Evolutionary conservation across 1,140 invertebrate genomes (phyloP).

Genomic region (Temnothorax longispinosus): DNA sequence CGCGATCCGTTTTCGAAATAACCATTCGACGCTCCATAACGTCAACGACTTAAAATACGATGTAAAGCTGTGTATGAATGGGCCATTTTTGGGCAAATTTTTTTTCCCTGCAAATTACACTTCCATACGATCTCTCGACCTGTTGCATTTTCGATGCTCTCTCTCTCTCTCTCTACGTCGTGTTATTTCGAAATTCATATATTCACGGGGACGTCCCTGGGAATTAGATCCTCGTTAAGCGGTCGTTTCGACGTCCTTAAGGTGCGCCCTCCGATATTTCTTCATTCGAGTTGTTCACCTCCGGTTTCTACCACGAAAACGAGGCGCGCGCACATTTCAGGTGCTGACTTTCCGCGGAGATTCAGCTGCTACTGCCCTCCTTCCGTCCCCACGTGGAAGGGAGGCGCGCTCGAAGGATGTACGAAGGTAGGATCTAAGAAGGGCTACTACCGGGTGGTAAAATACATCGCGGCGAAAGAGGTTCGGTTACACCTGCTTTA

Average conservation of each 20-base stretch:
- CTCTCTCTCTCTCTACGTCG: background rate
- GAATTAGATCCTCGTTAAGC: slow-evolving; percentile 70
- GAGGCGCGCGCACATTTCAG: slow-evolving; percentile 69
- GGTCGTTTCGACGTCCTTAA: slow-evolving; percentile 43
- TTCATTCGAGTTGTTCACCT: slow-evolving; percentile 37
- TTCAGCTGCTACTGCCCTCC: slow-evolving; percentile 78
- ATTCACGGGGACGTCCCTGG: slow-evolving; percentile 5
- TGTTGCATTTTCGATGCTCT: background rate
- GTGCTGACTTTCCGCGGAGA: slow-evolving; percentile 77
- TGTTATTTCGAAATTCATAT: slow-evolving; percentile 11
- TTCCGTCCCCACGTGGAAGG: slow-evolving; percentile 49
- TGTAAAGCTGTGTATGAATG: background rate
- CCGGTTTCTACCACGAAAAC: background rate
- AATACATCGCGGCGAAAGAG: slow-evolving; percentile 71
- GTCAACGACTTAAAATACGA: background rate
- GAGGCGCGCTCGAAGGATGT: slow-evolving; percentile 69
- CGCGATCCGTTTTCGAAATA: slow-evolving; percentile 1
- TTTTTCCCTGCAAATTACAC: background rate
- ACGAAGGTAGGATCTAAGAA: slow-evolving; percentile 74
- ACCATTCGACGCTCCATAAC: background rate
- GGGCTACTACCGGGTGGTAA: slow-evolving; percentile 80
- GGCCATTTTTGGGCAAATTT: background rate
- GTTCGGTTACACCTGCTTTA: slow-evolving; percentile 82
- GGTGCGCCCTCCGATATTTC: slow-evolving; percentile 42
- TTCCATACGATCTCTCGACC: background rate